Conservation (phyloP, 1,140 invertebrate genomes). For the Eueides isabella region DNA sequence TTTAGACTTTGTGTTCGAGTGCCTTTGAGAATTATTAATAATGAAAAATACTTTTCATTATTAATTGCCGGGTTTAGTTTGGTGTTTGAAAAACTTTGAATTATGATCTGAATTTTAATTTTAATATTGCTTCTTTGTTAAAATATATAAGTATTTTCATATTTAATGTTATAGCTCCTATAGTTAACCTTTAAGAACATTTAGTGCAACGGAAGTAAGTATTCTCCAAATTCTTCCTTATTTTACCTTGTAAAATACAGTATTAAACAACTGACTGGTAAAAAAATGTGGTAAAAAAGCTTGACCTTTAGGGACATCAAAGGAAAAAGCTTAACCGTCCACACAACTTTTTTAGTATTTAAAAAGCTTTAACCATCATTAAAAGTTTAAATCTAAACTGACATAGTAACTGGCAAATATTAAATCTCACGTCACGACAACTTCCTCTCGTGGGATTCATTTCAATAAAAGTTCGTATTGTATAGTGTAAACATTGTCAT, state of each 20-base stretch:
- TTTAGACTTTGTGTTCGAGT: not conserved
- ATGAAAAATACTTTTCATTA: not conserved
- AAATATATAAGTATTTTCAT: too few relatives aligned
- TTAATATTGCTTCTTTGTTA: too few relatives aligned
- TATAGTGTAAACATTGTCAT: conserved; percentile 31
- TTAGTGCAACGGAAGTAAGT: too few relatives aligned
- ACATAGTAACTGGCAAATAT: conserved; percentile 21
- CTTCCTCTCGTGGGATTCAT: conserved; percentile 36
- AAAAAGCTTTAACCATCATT: not conserved
- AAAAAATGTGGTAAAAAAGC: too few relatives aligned
- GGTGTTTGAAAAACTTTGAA: not conserved
- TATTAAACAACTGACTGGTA: too few relatives aligned
- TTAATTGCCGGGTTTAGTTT: not conserved
- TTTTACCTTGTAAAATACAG: too few relatives aligned
- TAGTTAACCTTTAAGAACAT: too few relatives aligned
- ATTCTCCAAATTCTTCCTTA: too few relatives aligned
- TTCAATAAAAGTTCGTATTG: conserved; percentile 29
- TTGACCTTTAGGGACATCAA: too few relatives aligned
- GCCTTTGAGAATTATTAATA: not conserved
- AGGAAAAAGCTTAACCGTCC: not conserved
- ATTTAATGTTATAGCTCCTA: too few relatives aligned
- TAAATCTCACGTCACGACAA: conserved; percentile 23
- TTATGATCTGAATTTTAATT: too few relatives aligned
- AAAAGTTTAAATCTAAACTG: conserved; percentile 2
- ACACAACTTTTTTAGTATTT: not conserved